Percentiles rank a stretch among this genome's conserved stretches.
These are phyloP conservation scores for Cyclargus thomasi DNA, from an alignment of 1,140 invertebrate species.

Conservation along the genomic window DNA sequence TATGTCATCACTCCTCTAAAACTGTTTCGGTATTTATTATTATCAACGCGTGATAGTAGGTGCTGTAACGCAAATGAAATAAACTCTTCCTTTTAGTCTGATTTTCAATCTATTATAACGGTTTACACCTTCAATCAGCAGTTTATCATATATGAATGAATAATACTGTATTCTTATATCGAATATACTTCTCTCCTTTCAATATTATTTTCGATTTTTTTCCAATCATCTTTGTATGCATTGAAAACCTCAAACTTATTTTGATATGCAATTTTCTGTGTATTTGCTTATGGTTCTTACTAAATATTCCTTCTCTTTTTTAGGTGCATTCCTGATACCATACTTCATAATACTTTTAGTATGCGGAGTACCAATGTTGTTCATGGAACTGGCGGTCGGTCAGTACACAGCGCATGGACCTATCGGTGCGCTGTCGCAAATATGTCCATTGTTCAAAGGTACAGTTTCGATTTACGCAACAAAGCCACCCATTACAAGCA, in stretches of 20 bases:
- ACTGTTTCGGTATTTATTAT: background rate
- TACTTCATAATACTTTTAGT: constrained; percentile 88
- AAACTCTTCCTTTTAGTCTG: no score
- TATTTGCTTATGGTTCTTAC: no score
- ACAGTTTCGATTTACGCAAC: constrained; percentile 36
- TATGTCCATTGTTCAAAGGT: constrained; percentile 92
- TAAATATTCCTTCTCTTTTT: constrained; percentile 40
- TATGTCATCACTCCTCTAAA: constrained; percentile 6
- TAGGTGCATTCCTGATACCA: constrained; percentile 89
- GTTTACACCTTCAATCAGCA: no score
- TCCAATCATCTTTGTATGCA: no score
- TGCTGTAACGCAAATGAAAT: background rate
- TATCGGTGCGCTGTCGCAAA: constrained; percentile 87
- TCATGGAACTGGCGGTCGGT: constrained; percentile 88
- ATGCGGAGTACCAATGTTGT: constrained; percentile 88
- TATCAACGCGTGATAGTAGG: background rate
- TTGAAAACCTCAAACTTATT: no score
- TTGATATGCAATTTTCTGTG: no score
- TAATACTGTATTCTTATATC: no score
- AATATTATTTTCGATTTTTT: no score
- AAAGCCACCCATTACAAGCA: constrained; percentile 14
- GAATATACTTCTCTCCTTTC: no score
- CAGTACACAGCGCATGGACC: constrained; percentile 88
- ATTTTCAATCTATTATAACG: no score
- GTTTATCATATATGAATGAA: no score